Conservation (phyloP, 2,113 vertebrate genomes). For the Pygoscelis adeliae region DNA sequence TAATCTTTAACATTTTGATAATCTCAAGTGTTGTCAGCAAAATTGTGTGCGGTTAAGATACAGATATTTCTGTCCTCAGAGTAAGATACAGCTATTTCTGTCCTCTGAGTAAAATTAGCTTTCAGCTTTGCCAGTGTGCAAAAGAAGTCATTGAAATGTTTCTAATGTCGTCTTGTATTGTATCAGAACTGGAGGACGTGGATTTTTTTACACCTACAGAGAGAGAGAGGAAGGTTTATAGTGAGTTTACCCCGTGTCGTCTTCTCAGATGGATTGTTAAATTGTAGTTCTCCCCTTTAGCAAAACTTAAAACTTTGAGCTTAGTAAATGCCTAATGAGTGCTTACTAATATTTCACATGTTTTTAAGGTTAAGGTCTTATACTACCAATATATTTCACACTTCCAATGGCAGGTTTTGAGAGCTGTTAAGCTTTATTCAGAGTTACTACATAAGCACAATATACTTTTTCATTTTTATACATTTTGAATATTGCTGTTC, state of each 20-base stretch:
- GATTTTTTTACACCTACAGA: neutral
- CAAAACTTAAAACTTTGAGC: neutral
- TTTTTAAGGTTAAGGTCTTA: neutral
- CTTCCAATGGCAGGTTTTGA: neutral
- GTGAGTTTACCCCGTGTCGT: neutral
- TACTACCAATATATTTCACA: neutral
- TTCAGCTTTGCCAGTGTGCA: neutral
- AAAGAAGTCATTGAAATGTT: neutral
- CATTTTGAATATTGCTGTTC: neutral
- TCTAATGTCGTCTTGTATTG: neutral
- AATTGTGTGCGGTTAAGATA: neutral
- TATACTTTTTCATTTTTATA: neutral
- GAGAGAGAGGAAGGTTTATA: neutral
- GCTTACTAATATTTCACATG: neutral
- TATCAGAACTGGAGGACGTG: neutral
- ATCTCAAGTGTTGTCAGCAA: neutral
- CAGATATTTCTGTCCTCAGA: neutral
- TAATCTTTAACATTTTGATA: neutral
- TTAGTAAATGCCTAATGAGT: neutral
- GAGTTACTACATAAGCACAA: slow-evolving; percentile 5
- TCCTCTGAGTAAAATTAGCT: neutral
- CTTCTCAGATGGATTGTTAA: neutral
- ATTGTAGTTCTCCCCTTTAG: neutral
- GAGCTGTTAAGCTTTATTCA: slow-evolving; percentile 50
- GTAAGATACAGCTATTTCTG: neutral